These are phyloP conservation scores for Molossus alvarezi DNA, from an alignment of 2,797 vertebrate species.

Conservation along the genomic window DNA sequence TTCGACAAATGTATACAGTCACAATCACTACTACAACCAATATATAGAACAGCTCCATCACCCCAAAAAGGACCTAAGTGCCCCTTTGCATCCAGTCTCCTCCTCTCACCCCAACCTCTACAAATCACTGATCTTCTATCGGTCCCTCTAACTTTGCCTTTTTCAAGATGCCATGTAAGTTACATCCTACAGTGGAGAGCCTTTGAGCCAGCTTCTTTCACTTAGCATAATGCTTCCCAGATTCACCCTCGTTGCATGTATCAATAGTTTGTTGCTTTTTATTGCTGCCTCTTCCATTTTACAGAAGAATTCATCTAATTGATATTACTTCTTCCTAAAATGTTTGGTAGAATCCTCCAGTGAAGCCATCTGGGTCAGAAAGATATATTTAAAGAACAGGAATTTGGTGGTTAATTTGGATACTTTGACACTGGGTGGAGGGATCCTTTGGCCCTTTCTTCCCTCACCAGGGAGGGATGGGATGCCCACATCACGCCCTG, in stretches of 20 bases:
- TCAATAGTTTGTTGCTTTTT: neutral
- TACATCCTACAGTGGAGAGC: neutral
- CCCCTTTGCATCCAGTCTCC: neutral
- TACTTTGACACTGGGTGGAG: neutral
- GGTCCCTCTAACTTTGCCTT: neutral
- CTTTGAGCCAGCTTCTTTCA: neutral
- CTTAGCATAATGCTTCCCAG: neutral
- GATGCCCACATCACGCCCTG: no score
- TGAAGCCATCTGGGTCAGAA: neutral
- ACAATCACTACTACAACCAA: neutral
- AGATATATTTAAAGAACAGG: neutral
- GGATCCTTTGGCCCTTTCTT: neutral
- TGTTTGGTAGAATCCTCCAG: conserved; percentile 5
- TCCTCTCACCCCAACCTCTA: neutral
- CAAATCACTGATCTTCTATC: neutral
- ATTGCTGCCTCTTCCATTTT: neutral
- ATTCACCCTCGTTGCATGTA: neutral
- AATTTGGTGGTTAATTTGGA: neutral
- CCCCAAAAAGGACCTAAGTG: neutral
- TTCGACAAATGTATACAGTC: neutral
- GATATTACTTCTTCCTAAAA: conserved; percentile 18
- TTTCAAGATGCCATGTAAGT: neutral
- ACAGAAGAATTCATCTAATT: neutral
- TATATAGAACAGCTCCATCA: neutral
- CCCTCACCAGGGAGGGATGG: neutral